phyloP scores from a whole-genome alignment of 2,113 vertebrate genomes.

The Oncorhynchus nerka region DNA sequence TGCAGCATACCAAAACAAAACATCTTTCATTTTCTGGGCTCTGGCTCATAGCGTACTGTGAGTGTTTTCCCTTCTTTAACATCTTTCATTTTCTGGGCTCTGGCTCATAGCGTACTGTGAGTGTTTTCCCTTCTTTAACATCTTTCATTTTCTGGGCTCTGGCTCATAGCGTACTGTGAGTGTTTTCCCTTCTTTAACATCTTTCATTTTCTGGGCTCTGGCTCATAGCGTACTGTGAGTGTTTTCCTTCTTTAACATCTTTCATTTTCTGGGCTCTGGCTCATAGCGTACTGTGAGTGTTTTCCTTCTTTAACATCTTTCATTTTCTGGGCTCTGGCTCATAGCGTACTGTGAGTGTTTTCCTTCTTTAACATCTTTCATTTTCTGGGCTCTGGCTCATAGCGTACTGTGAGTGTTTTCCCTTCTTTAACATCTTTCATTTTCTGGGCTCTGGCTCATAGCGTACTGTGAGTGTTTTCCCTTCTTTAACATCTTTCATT shows the following conservation, averaged over 20 bases:
- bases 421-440: slow-evolving; percentile 19
- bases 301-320: slow-evolving; percentile 19
- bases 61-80: neutral
- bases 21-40: slow-evolving; percentile 14
- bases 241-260: slow-evolving; percentile 20
- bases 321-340: slow-evolving; percentile 6
- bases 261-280: slow-evolving; percentile 6
- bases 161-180: neutral
- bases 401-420: neutral
- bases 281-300: neutral
- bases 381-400: slow-evolving; percentile 10
- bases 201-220: slow-evolving; percentile 7
- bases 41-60: neutral
- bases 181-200: slow-evolving; percentile 21
- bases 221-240: neutral
- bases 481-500: slow-evolving; percentile 19
- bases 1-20: slow-evolving; percentile 31
- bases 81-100: slow-evolving; percentile 11
- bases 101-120: neutral
- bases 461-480: neutral
- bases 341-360: neutral
- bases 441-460: slow-evolving; percentile 10
- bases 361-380: slow-evolving; percentile 19
- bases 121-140: slow-evolving; percentile 19
- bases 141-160: slow-evolving; percentile 8